Evolutionary conservation across 2,113 vertebrate genomes (phyloP).

Genomic region (Isurus oxyrinchus): DNA sequence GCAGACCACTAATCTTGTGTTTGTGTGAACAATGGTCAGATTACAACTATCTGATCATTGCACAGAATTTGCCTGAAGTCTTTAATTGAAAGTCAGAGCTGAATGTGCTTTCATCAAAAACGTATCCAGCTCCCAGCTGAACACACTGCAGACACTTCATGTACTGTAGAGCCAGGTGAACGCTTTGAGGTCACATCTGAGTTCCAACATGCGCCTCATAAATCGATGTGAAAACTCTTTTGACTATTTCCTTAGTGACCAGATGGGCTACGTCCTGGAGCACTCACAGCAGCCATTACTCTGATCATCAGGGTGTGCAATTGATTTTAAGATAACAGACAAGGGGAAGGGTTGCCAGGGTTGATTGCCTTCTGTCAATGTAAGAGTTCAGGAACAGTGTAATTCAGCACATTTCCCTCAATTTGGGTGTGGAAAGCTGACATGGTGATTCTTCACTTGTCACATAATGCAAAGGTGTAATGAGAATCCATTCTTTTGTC

Average conservation of each 20-base stretch:
- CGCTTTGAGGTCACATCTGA: conserved; percentile 42
- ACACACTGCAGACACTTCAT: conserved; percentile 42
- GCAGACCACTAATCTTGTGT: not conserved
- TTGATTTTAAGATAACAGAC: conserved; percentile 47
- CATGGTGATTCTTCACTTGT: conserved; percentile 44
- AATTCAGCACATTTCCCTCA: conserved; percentile 47
- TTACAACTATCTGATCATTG: conserved; percentile 17
- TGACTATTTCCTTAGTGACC: conserved; percentile 50
- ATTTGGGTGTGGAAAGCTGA: conserved; percentile 42
- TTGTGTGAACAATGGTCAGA: conserved; percentile 2
- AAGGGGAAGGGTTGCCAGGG: conserved; percentile 48
- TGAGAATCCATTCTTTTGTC: conserved; percentile 37
- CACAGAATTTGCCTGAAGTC: not conserved
- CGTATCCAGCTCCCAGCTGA: conserved; percentile 44
- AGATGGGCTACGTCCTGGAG: conserved; percentile 45
- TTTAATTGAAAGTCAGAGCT: conserved; percentile 42
- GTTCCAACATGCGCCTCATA: conserved; percentile 42
- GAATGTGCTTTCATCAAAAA: conserved; percentile 29
- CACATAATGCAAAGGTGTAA: conserved; percentile 38
- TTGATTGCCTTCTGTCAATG: conserved; percentile 48
- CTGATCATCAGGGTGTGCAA: conserved; percentile 48
- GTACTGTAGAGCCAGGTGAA: conserved; percentile 43
- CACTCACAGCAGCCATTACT: conserved; percentile 47
- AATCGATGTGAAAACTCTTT: conserved; percentile 45
- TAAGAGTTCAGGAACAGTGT: conserved; percentile 43